Evolutionary conservation across 1,140 invertebrate species (phyloP).

Genomic region (Platyscapa corneri): DNA sequence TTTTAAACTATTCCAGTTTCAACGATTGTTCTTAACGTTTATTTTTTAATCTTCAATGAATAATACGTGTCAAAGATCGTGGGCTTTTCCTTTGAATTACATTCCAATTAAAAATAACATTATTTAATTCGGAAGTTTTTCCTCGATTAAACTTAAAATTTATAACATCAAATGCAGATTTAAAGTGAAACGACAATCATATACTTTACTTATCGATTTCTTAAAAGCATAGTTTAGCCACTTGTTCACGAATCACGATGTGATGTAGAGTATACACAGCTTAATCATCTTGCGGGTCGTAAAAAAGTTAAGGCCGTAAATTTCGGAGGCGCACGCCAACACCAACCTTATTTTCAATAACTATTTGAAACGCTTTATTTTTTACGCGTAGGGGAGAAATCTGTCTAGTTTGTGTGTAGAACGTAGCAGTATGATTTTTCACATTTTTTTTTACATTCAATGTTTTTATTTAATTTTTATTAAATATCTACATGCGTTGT

Average conservation of each 20-base stretch:
- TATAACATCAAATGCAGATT: too few species aligned
- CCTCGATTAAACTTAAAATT: too few species aligned
- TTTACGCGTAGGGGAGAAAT: neutral
- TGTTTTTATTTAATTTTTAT: neutral
- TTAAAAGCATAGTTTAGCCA: neutral
- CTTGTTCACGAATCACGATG: neutral
- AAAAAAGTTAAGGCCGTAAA: constrained; percentile 7
- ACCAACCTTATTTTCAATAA: constrained; percentile 11
- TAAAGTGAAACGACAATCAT: too few species aligned
- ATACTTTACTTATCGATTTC: neutral
- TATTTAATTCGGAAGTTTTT: too few species aligned
- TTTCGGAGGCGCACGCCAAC: constrained; percentile 13
- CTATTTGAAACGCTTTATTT: neutral
- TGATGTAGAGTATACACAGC: neutral
- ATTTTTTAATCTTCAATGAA: too few species aligned
- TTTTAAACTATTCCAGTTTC: neutral
- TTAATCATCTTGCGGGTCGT: constrained; percentile 1
- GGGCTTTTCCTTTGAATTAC: too few species aligned
- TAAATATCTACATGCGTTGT: neutral
- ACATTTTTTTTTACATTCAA: neutral
- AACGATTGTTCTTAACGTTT: neutral
- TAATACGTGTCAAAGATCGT: too few species aligned
- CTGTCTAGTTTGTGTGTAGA: neutral
- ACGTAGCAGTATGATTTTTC: neutral
- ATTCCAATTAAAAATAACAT: too few species aligned